Conservation (phyloP, 2,113 vertebrate genomes). For the Aptenodytes patagonicus region DNA sequence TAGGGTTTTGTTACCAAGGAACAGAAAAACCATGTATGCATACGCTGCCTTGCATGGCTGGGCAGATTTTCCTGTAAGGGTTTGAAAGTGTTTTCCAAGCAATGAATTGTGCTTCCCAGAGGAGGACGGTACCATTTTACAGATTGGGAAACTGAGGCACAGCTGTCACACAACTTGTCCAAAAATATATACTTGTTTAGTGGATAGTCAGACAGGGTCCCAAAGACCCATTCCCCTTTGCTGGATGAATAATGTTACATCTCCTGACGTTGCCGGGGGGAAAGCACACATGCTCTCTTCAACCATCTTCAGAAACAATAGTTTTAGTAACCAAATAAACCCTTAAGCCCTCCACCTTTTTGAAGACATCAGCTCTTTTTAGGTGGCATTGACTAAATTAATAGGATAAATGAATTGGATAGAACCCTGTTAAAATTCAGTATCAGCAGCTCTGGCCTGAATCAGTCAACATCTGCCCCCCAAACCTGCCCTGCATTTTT, state of each 20-base stretch:
- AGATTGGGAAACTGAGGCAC: background rate
- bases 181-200: background rate
- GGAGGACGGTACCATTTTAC: background rate
- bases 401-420: background rate
- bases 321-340: background rate
- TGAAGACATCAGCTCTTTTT: background rate
- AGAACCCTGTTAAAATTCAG: background rate
- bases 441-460: background rate
- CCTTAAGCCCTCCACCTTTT: background rate
- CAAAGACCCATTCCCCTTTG: background rate
- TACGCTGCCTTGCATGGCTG: background rate
- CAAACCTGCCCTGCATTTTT: background rate
- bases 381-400: background rate
- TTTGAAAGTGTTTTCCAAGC: background rate
- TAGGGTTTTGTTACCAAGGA: background rate
- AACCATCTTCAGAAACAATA: background rate
- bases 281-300: background rate
- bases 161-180: background rate
- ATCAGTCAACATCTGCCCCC: background rate
- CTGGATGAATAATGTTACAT: background rate
- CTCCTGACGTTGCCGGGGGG: background rate
- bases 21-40: background rate
- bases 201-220: background rate
- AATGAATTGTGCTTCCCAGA: background rate
- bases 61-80: background rate